These are phyloP conservation scores for Pomacea canaliculata DNA, from an alignment of 2,888 invertebrate species.

Conservation along the genomic window DNA sequence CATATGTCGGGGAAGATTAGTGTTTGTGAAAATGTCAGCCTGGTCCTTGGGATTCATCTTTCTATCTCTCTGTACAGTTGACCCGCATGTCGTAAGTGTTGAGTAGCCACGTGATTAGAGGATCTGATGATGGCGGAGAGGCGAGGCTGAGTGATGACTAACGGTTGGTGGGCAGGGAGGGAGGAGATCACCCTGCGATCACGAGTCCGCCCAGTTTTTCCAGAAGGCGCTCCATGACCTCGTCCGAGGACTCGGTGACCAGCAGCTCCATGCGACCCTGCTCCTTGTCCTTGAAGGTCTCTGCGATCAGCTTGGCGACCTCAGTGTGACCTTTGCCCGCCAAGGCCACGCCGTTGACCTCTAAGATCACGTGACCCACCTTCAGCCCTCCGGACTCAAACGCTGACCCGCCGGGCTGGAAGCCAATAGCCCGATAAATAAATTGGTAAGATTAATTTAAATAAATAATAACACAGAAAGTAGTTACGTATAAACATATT, in stretches of 20 bases:
- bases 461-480: background rate
- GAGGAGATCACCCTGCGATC: background rate
- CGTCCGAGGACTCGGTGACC: constrained; percentile 73
- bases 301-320: constrained; percentile 91
- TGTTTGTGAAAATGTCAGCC: no score
- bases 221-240: constrained; percentile 30
- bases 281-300: constrained; percentile 90
- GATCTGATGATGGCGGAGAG: no score
- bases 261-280: constrained; percentile 92
- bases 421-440: background rate
- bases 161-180: no score
- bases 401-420: constrained; percentile 93
- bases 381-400: constrained; percentile 92
- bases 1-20: no score
- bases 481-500: background rate
- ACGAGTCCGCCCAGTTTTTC: constrained; percentile 19
- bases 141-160: no score
- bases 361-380: constrained; percentile 93
- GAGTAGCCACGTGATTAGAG: no score
- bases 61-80: no score
- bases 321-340: constrained; percentile 87
- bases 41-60: no score
- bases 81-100: no score
- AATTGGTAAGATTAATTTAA: background rate
- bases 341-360: constrained; percentile 84